Evolutionary conservation across 1,140 invertebrate species (phyloP), one percentile per base, ranked within the genome.

Genomic region (Bombus polaris): DNA sequence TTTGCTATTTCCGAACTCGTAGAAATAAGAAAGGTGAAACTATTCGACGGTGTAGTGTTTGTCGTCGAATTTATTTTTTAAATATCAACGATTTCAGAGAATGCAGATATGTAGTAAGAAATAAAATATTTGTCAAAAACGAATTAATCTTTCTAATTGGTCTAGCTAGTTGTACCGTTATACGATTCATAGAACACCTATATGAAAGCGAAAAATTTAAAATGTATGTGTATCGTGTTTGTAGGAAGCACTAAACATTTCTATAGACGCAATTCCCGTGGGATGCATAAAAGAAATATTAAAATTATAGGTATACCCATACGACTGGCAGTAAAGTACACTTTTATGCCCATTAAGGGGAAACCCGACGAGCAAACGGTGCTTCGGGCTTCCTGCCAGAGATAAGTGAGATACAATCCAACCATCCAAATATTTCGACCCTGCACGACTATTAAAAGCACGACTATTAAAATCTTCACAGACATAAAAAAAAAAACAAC

Each of bases 341-440:
- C 32, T 80, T 76, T 78, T 80, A 87, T 85, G 37, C 28, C 74
- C 82, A 85, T 87, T 87, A 87, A 85, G 35, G 86, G 59, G 75
- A 85, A 87, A 85, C 75, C 84, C 25, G 62, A 37, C 37, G 59
- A 73, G 74, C 71, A 37, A 44, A 65, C 35, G 71, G 32, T 47
- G 82, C 47, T 75, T 53, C 59, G 44, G 70, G 81, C 75, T 85
- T 76, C 68, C 71, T 73, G 75, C 59, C 70, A 8, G 35, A 75
- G 68, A 87, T 84, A 84, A 78, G 74, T 78, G 68, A 72, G 39
- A 74, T 74, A 59, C 59, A 42, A 84, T 87, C 47, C 44, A 42
- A 39, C 28, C 53, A 32, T 66, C 39, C 68, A 44, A 77, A 86
- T 82, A 77, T 76, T 65, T 62, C 35, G 10, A 37, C 15, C 15